These are phyloP conservation scores for Brotula barbata DNA, from an alignment of 2,797 vertebrate genomes.

Conservation along the genomic window DNA sequence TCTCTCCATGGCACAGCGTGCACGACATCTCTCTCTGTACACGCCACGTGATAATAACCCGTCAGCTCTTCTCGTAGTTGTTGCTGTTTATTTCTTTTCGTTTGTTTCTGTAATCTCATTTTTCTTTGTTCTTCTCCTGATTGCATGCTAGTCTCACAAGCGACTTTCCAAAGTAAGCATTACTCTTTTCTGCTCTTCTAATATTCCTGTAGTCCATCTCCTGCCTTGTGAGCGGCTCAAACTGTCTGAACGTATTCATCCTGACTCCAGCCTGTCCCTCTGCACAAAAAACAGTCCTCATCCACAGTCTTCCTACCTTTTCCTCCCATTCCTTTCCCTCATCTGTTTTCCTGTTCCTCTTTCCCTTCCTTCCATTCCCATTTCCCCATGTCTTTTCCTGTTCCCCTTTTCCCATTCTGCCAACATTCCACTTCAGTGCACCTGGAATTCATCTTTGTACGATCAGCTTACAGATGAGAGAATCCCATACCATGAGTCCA, in stretches of 20 bases:
- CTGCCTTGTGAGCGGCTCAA: constrained; percentile 66
- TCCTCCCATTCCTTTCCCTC: constrained; percentile 16
- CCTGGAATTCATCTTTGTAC: constrained; percentile 36
- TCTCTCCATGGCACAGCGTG: constrained; percentile 47
- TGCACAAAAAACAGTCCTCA: constrained; percentile 40
- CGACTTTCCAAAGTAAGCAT: constrained; percentile 99
- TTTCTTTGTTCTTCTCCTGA: constrained; percentile 89
- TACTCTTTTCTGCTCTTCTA: constrained; percentile 81
- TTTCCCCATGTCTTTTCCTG: no score
- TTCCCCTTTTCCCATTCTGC: constrained; percentile 10
- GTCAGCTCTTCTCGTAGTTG: constrained; percentile 70
- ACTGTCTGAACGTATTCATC: constrained; percentile 38
- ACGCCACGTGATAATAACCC: constrained; percentile 69
- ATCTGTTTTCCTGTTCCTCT: neutral
- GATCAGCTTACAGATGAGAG: constrained; percentile 33
- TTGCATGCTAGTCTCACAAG: constrained; percentile 98
- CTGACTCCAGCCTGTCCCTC: constrained; percentile 41
- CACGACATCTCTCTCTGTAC: constrained; percentile 50
- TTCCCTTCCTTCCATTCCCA: no score
- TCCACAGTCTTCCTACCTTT: constrained; percentile 1
- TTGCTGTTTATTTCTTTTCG: constrained; percentile 65
- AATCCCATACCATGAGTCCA: constrained; percentile 6
- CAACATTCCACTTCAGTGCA: constrained; percentile 29
- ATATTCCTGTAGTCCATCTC: constrained; percentile 50
- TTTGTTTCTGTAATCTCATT: constrained; percentile 83